Conservation (phyloP, 2,888 invertebrate species). For the Folsomia candida region DNA sequence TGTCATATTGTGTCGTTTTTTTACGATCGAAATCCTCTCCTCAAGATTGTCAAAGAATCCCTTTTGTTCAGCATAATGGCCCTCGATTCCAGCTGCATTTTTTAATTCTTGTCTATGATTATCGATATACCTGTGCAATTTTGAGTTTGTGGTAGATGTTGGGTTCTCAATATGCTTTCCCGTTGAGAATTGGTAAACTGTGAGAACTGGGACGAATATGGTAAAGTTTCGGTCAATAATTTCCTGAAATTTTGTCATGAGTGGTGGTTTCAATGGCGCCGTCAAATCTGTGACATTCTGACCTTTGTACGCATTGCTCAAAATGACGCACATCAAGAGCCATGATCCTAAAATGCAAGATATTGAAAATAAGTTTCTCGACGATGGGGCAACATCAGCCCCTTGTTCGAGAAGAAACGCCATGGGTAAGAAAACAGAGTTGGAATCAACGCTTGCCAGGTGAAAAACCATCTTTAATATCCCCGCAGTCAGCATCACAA, state of each 20-base stretch:
- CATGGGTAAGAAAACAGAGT: background rate
- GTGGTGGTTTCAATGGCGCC: background rate
- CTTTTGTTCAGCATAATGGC: too few relatives aligned
- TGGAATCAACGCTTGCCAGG: background rate
- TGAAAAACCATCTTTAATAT: constrained; percentile 27
- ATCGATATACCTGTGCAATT: too few relatives aligned
- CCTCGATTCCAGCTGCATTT: too few relatives aligned
- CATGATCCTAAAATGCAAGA: background rate
- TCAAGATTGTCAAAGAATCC: too few relatives aligned
- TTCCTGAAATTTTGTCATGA: background rate
- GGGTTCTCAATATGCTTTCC: too few relatives aligned
- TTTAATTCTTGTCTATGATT: too few relatives aligned
- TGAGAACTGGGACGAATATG: background rate
- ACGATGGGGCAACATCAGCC: background rate
- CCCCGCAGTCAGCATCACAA: background rate
- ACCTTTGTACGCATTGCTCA: background rate
- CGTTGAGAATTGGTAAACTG: background rate
- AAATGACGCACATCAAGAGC: background rate
- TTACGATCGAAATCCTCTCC: too few relatives aligned
- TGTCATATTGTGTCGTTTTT: background rate
- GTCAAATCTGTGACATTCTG: background rate
- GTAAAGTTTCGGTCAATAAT: background rate
- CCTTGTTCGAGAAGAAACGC: background rate
- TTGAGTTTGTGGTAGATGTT: too few relatives aligned
- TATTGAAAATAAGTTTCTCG: too few relatives aligned